These are phyloP conservation scores for Periophthalmus modestus DNA, from an alignment of 2,113 vertebrate species.

Conservation along the genomic window DNA sequence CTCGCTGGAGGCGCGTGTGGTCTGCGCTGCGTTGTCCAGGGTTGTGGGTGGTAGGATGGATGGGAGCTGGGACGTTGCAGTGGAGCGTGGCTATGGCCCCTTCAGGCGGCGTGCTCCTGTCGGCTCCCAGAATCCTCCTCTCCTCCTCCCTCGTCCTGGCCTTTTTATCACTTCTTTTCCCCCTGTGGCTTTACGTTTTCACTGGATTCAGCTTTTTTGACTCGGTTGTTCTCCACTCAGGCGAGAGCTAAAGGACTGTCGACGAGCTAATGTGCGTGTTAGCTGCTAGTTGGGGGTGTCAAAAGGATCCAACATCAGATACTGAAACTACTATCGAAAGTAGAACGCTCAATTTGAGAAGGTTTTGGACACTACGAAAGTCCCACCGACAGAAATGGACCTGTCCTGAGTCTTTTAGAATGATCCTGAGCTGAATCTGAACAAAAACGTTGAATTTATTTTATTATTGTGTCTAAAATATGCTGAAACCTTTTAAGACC, in stretches of 20 bases:
- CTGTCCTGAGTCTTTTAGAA: too few relatives aligned
- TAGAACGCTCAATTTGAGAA: too few relatives aligned
- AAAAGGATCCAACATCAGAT: too few relatives aligned
- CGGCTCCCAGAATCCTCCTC: slow-evolving; percentile 19
- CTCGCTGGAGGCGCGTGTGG: slow-evolving; percentile 49
- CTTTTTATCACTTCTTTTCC: slow-evolving; percentile 62
- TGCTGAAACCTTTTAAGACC: too few relatives aligned
- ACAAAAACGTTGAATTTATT: too few relatives aligned
- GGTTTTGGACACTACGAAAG: too few relatives aligned
- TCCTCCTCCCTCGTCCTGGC: slow-evolving; percentile 6
- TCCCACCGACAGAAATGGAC: too few relatives aligned
- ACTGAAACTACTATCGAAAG: too few relatives aligned
- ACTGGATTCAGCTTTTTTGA: slow-evolving; percentile 48
- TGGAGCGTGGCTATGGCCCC: slow-evolving; percentile 46
- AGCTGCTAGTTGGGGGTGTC: background rate
- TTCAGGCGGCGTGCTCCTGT: slow-evolving; percentile 44
- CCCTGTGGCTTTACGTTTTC: slow-evolving; percentile 63
- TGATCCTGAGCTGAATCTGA: too few relatives aligned
- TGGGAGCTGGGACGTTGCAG: slow-evolving; percentile 54
- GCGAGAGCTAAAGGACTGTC: slow-evolving; percentile 59
- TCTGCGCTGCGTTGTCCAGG: background rate
- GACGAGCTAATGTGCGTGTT: slow-evolving; percentile 50
- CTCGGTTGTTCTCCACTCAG: slow-evolving; percentile 70
- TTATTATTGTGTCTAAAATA: too few relatives aligned
- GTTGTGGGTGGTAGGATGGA: slow-evolving; percentile 3